Evolutionary conservation across 2,888 invertebrate species (phyloP).

Genomic region (Synanthedon myopaeformis): DNA sequence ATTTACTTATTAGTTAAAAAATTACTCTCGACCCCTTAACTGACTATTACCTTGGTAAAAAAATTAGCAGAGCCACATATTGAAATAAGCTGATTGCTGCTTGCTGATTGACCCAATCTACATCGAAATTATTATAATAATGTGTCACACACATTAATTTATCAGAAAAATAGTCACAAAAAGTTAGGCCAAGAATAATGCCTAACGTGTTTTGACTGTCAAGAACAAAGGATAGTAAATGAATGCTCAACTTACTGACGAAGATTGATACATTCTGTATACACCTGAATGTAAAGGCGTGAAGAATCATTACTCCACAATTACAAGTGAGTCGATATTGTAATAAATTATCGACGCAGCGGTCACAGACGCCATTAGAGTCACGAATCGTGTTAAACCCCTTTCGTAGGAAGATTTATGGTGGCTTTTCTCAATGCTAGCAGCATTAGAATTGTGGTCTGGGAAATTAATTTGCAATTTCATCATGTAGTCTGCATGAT

Average conservation of each 20-base stretch:
- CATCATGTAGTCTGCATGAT: neutral
- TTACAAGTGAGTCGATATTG: conserved; percentile 17
- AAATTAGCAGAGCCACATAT: too few relatives aligned
- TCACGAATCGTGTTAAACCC: conserved; percentile 54
- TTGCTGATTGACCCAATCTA: too few relatives aligned
- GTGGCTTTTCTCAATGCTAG: conserved; percentile 20
- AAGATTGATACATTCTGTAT: conserved; percentile 1
- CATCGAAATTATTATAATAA: too few relatives aligned
- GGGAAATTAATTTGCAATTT: neutral
- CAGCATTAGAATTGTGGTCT: conserved; percentile 2
- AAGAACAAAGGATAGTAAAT: neutral
- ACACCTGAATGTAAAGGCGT: conserved; percentile 9
- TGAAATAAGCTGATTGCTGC: too few relatives aligned
- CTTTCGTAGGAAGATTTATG: conserved; percentile 43
- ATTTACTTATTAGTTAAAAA: too few relatives aligned
- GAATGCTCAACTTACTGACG: neutral
- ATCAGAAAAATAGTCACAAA: too few relatives aligned
- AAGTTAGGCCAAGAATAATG: too few relatives aligned
- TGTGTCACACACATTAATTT: too few relatives aligned
- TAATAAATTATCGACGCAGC: conserved; percentile 38
- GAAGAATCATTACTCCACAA: conserved; percentile 22
- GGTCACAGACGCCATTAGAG: conserved; percentile 36
- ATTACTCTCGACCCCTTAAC: too few relatives aligned
- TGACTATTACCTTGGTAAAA: too few relatives aligned
- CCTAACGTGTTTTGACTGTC: neutral